Percentiles rank a stretch among this genome's conserved stretches.
Evolutionary conservation across 2,797 vertebrate genomes (phyloP).

Genomic region (Dermochelys coriacea): DNA sequence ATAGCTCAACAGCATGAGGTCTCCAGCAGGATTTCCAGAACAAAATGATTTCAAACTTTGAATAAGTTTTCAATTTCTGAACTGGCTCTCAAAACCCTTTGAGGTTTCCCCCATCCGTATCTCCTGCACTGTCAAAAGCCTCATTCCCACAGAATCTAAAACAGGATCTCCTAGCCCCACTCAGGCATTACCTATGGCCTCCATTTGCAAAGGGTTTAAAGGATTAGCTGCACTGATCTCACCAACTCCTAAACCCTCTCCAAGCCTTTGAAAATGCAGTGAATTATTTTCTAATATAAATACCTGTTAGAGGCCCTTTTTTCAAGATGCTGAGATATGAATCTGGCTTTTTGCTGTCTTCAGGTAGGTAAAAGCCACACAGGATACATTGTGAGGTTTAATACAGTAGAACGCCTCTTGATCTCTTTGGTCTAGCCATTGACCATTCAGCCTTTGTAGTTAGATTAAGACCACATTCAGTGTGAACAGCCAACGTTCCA

Average conservation of each 20-base stretch:
- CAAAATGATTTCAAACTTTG: neutral
- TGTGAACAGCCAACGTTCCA: neutral
- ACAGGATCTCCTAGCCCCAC: neutral
- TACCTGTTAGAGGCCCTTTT: conserved; percentile 34
- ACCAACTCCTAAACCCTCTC: neutral
- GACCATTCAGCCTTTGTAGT: neutral
- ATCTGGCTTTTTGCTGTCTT: neutral
- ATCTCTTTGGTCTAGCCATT: conserved; percentile 52
- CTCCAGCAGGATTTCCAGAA: neutral
- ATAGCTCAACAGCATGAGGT: neutral
- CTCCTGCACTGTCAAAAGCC: neutral
- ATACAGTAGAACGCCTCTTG: conserved; percentile 64
- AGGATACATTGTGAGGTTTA: conserved; percentile 40
- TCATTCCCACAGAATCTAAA: neutral
- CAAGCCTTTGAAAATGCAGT: neutral
- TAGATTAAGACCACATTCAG: conserved; percentile 36
- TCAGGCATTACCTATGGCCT: neutral
- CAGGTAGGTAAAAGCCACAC: conserved; percentile 43
- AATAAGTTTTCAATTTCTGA: neutral
- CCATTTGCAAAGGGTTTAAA: neutral
- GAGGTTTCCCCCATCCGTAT: neutral
- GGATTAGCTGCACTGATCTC: neutral
- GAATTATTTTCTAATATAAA: neutral
- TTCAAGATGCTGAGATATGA: conserved; percentile 51
- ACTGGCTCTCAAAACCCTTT: neutral